These are phyloP conservation scores for Conomelus anceps DNA, from an alignment of 2,888 invertebrate species.

Conservation along the genomic window DNA sequence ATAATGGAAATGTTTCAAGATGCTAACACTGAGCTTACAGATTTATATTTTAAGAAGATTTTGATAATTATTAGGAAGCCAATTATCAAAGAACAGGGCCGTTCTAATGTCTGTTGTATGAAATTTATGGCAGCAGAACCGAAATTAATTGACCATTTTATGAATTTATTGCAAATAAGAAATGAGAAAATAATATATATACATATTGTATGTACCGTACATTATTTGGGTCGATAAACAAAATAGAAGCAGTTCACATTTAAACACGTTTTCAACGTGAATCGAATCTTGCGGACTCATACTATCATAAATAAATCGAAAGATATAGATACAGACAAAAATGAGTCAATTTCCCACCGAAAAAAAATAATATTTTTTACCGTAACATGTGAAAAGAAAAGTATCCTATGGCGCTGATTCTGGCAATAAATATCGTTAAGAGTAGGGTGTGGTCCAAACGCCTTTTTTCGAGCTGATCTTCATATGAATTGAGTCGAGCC, in stretches of 20 bases:
- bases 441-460: neutral
- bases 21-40: too few species aligned
- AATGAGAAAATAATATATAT: too few species aligned
- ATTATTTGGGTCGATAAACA: neutral
- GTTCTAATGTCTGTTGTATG: neutral
- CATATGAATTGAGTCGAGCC: neutral
- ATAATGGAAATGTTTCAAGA: too few species aligned
- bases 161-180: too few species aligned
- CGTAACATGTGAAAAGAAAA: neutral
- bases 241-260: neutral
- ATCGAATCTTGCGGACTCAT: neutral
- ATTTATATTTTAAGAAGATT: too few species aligned
- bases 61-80: too few species aligned
- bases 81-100: too few species aligned
- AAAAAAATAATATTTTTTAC: neutral
- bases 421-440: neutral
- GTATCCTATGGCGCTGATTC: neutral
- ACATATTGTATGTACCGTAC: too few species aligned
- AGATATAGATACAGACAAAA: neutral
- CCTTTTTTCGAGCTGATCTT: neutral
- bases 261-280: neutral
- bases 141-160: neutral
- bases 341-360: neutral
- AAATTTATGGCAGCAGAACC: neutral
- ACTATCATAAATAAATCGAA: neutral